Base-by-base conservation (phyloP, 2,797 vertebrate genomes). In the Catostomus latipinnis region DNA sequence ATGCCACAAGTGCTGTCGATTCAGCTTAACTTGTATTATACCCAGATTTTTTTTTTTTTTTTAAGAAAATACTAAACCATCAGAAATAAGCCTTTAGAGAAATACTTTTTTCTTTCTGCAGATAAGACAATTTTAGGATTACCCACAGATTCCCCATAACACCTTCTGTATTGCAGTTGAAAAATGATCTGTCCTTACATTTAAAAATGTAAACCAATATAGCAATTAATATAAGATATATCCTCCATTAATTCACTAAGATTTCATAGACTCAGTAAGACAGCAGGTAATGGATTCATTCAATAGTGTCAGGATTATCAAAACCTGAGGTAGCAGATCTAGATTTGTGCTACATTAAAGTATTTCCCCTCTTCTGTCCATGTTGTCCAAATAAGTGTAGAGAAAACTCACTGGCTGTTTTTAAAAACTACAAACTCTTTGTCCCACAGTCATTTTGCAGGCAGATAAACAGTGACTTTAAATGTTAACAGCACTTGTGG, bases 401-500 rank as follows among this genome's bases (percentile, higher is more conserved):
- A 76, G 3, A 49, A 67, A 14, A n/a, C 12, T 9, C 0, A 65
- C 10, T 54, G 53, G 8, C 7, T 0, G 6, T 46, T 46, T 70
- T 22, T 52, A 62, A 45, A 6, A 65, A 12, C n/a, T 11, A 5
- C 10, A 1, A 57, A 56, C 2, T 7, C 52, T 56, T 22, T 48
- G 43, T 45, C 14, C 72, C 61, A 54, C 22, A 74, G 13, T 34
- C 14, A 8, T 34, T 34, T 34, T 73, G 10, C 6, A 34, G 43
- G 11, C 58, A 43, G 48, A 13, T 13, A 45, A 66, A 54, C 54
- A 45, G 49, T 54, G 69, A 22, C 16, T 63, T 69, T 49, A 71
- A 9, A 65, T 18, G 56, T 71, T 49, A 46, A 83, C 74, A 81
- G 82, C 74, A 81, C 74, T 66, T 77, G 45, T 34, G 78, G 75